Base-by-base conservation (phyloP, 2,888 invertebrate species). In the Stenodema calcarata region DNA sequence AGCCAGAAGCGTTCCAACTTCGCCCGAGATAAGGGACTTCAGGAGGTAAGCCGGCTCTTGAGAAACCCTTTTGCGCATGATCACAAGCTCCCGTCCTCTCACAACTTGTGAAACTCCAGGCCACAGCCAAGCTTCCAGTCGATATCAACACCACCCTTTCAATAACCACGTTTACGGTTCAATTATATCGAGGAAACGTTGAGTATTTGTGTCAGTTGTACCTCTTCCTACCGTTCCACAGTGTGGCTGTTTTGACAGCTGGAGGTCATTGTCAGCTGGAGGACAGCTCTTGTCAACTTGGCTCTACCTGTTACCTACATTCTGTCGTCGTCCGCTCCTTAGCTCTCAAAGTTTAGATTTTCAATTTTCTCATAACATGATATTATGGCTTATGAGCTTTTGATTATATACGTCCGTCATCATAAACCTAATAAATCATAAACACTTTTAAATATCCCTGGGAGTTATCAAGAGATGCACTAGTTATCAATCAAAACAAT, bases 11-110 rank as follows among this genome's bases (percentile, higher is more conserved):
- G 87, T 87, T 18, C 87, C 87, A 0, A 87, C 87, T n/a, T 87
- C 87, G 2, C 87, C 87, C n/a, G 87, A 87, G 54, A 87, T 87
- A n/a, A 18, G 87, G 16, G 87, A 87, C 73, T 84, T 87, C 44
- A 84, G 87, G 50, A 87, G 85, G 87, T 87, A 85, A 87, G 73
- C 44, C 44, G 44, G 27, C 27, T 44, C 44, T 41, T 78, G 18
- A 23, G 27, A 35, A 78, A 30, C 41, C 23, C 18, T n/a, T n/a
- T 28, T 62, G 80, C 54, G 80, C 78, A 81, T 73, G 86, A 27
- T 23, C 82, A 2, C 44, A 30, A 78, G 0, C 62, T 28, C 35
- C 82, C 28, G 35, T 69, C 47, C 78, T 78, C 62, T 23, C 23
- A 11, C 62, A 23, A 62, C 62, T 62, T 23, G 6, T 47, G 2